Conservation (phyloP, 2,113 vertebrate species). For the Abramis brama region DNA sequence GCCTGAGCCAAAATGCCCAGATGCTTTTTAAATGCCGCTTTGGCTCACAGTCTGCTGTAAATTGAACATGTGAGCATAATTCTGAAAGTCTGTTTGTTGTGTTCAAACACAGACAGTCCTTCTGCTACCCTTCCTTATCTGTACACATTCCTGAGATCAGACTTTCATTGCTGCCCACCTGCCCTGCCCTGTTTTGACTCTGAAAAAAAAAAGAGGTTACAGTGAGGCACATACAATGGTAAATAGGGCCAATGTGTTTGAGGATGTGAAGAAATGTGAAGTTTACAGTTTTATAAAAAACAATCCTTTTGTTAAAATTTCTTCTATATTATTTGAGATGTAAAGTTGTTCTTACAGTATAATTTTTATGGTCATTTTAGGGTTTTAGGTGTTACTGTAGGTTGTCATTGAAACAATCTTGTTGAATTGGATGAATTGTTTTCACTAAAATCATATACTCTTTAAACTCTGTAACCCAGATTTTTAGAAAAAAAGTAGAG, state of each 20-base stretch:
- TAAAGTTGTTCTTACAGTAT: no score
- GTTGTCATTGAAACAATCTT: neutral
- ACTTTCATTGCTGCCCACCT: neutral
- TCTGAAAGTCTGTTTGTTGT: conserved; percentile 67
- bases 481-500: neutral
- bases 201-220: no score
- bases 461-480: neutral
- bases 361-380: no score
- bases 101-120: conserved; percentile 63
- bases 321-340: no score
- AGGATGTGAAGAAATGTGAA: no score
- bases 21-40: conserved; percentile 72
- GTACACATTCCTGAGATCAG: conserved; percentile 12
- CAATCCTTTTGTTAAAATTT: no score
- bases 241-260: no score
- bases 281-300: no score
- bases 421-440: neutral
- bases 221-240: no score
- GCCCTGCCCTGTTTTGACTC: neutral
- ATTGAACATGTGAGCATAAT: conserved; percentile 71
- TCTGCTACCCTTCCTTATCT: conserved; percentile 55
- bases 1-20: conserved; percentile 69
- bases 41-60: conserved; percentile 63
- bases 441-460: neutral
- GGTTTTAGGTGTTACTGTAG: no score